Base-by-base conservation (phyloP, 1,140 invertebrate genomes). In the Diprion similis region DNA sequence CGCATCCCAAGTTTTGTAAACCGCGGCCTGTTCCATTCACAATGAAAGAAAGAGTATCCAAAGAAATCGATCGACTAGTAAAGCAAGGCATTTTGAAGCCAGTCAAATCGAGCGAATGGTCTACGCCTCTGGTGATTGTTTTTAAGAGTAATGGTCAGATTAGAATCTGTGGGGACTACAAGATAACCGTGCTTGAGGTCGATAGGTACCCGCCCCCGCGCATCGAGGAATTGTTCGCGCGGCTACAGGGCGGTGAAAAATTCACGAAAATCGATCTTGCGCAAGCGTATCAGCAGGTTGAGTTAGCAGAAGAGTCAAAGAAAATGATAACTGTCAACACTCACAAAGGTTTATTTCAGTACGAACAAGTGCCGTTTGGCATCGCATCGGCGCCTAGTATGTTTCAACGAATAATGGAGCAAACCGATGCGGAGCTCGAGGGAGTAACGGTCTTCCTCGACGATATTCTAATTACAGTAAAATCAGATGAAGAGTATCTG, bases 121-220 rank as follows among this genome's bases (percentile, higher is more conserved):
- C 82, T 8, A 83, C 87, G 46, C 86, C 87, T 6, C 78, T 91
- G 8, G 88, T 90, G 0, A 78, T 87, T 0, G 85, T 90, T 11
- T 64, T 86, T 48, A 90, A 90, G 79, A 78, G 77, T 37, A 81
- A 85, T 75, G 85, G 84, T 10, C 76, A 75, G 1, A 76, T 84
- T 37, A 46, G 89, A 19, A 78, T 90, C 47, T 89, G 88, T 79
- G 84, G 85, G 0, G 88, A 90, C 78, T 90, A 83, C 75, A 81
- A 84, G 70, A 79, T 81, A 68, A 85, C 83, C 1, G 75, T 86
- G 17, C n/a, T n/a, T n/a, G n/a, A n/a, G 37, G 71, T 78, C 45
- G 82, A 86, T 69, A 79, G 80, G 45, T 81, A 86, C 66, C 84
- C 85, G 0, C 69, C 86, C 70, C 82, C 75, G 46, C 72, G 73